Base-by-base conservation (phyloP, 2,888 invertebrate species). In the Pogonocherus hispidulus region DNA sequence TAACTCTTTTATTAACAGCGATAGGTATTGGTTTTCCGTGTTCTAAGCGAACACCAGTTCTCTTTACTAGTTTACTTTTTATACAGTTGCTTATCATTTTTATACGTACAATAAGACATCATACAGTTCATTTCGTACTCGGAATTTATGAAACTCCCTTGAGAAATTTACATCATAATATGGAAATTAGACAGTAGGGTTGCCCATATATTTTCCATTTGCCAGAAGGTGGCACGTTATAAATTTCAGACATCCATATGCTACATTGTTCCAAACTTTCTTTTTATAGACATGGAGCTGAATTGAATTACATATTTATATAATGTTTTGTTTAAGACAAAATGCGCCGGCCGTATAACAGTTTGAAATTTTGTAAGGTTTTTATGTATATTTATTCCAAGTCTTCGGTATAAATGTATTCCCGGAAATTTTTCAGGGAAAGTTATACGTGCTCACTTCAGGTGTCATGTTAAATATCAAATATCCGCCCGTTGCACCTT, bases 201-300 rank as follows among this genome's bases (percentile, higher is more conserved):
- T 32, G 18, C n/a, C 18, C 41, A 23, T 46, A 23, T 56, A 37
- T 20, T 46, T 20, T 46, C 18, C 35, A 32, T 54, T 27, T 18
- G 52, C 27, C 54, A 27, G 54, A 54, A 35, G 35, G 35, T 35
- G 55, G 14, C 35, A 20, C 16, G 55, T 54, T 54, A 41, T 37
- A 37, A 35, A 55, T 55, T 37, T 18, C 18, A 55, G 23, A 20
- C n/a, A 2, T 55, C 20, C 9, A 49, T 11, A 11, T 51, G 20
- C 20, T 8, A 20, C 20, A 3, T 18, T 47, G 14, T 51, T 23
- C 1, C n/a, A 14, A 37, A 11, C 37, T 23, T 23, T 14, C 9
- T 51, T 23, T 51, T 51, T 9, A 51, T 6, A 3, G 9, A 51
- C 51, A 51, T 14, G 14, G 9, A n/a, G 22, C 23, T 51, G 32